These are phyloP conservation scores for Hylaea fasciaria DNA, from an alignment of 2,888 invertebrate genomes.

Conservation along the genomic window DNA sequence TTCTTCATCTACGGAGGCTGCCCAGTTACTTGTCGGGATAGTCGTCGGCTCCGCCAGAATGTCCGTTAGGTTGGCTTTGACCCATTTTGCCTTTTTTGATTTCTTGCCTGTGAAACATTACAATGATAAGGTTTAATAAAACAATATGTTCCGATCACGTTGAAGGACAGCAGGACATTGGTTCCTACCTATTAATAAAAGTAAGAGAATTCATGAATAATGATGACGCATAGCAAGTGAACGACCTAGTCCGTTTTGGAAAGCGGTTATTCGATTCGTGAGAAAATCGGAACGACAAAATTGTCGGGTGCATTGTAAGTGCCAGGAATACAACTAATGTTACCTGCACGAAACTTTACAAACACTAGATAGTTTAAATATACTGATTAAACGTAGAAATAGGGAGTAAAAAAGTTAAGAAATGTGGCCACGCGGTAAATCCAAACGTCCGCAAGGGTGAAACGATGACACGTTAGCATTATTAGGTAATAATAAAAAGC, in stretches of 20 bases:
- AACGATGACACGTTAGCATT: conserved; percentile 84
- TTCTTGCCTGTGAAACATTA: conserved; percentile 88
- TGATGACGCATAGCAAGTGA: conserved; percentile 79
- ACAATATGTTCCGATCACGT: conserved; percentile 29
- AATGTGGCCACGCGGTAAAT: conserved; percentile 85
- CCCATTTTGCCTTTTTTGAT: conserved; percentile 94
- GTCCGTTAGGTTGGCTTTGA: conserved; percentile 91
- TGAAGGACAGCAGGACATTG: conserved; percentile 33
- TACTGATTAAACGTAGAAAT: conserved; percentile 49
- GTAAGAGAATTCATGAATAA: conserved; percentile 64
- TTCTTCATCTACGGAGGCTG: conserved; percentile 93
- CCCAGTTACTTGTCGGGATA: conserved; percentile 88
- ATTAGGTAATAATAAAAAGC: conserved; percentile 65
- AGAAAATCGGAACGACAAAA: conserved; percentile 55
- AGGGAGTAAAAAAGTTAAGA: conserved; percentile 60
- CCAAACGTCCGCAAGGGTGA: conserved; percentile 82
- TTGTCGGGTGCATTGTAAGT: conserved; percentile 48
- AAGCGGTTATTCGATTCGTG: conserved; percentile 75
- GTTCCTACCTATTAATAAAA: conserved; percentile 43
- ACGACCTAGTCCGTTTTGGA: conserved; percentile 78
- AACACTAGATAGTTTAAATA: conserved; percentile 42
- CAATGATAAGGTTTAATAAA: conserved; percentile 28
- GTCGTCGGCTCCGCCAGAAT: conserved; percentile 90
- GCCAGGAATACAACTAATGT: conserved; percentile 44
- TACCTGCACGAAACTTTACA: conserved; percentile 43